Evolutionary conservation across 2,888 invertebrate species (phyloP), one percentile per base, ranked within the genome.

Genomic region (Heliconius ethilla): DNA sequence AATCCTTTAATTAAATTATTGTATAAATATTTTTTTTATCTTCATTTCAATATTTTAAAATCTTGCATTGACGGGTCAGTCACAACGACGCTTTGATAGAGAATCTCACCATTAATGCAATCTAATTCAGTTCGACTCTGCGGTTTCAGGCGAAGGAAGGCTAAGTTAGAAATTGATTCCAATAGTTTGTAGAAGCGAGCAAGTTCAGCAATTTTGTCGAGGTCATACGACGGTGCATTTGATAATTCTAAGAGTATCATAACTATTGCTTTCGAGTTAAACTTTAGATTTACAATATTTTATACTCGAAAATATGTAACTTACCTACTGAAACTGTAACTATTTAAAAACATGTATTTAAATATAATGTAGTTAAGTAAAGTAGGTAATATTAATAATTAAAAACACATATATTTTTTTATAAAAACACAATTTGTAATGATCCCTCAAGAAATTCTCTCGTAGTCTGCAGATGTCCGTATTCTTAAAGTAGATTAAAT

Each of bases 81-180:
- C 70, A 51, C 75, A 75, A 72, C 66, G 70, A 73, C 79, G 72
- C 75, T 75, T 77, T 78, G 80, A 81, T 81, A 78, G 82, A 81
- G 81, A 81, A 82, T 81, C 81, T 80, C 76, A 79, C 82, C 81
- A 83, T 83, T 83, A 83, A 83, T 83, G 83, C 83, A 82, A 83
- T 84, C 82, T 83, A 83, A 83, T 83, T 84, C 84, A 83, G 81
- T 82, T 81, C 82, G 81, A 81, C 81, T 81, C 80, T 81, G 82
- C 78, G 82, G 83, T 82, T 83, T 81, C 80, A 83, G 82, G 76
- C 80, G 81, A 81, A 82, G 82, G 81, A 81, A 82, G 82, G 80
- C 82, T 81, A 82, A 84, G 81, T 84, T 84, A 80, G 84, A 84
- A 84, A 84, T 84, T 84, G 84, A 84, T 84, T 84, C 82, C 82